Evolutionary conservation across 2,888 invertebrate genomes (phyloP), one percentile per base, ranked within the genome.

Genomic region (Exephanes ischioxanthus): DNA sequence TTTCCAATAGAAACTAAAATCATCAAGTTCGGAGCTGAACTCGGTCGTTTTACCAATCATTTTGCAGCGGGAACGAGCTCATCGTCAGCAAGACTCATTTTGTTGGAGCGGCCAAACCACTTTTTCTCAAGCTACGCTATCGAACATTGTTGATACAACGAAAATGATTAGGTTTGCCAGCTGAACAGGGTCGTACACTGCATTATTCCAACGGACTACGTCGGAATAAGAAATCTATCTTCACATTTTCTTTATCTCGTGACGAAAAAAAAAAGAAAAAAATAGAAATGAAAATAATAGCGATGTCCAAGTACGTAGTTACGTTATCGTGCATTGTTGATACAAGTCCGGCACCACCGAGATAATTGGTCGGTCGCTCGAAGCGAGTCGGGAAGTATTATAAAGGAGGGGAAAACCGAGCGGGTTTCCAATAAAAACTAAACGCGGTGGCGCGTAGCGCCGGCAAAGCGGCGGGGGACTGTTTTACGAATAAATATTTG

Each of bases 401-500:
- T 76, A 72, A 72, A 73, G 72, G 67, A 67, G 76, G 51, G 61
- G 72, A 80, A 33, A 75, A 53, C 67, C 48, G 66, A 53, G 55
- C 67, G 48, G 30, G 76, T 41, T 41, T 80, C 72, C 80, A 80
- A 80, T 80, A 77, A 84, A 84, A 80, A 67, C 41, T 67, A 78
- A 77, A 67, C 72, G 80, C 76, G 80, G 79, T 66, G 55, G 79
- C 75, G 70, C 51, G 75, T 80, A 77, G 9, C 58, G 66, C 67
- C 63, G 70, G 68, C 53, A 11, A 58, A 58, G 58, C 16, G 53
- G 22, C 66, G 55, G 41, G 37, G 41, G 63, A 41, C 14, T 63
- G 73, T 55, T 67, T 66, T 61, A 48, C 85, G 82, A 85, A 85
- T 85, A 85, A 85, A 85, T 85, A 85, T 85, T 85, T 85, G 85